phyloP scores from a whole-genome alignment of 2,797 vertebrate genomes.

The Columba guinea region DNA sequence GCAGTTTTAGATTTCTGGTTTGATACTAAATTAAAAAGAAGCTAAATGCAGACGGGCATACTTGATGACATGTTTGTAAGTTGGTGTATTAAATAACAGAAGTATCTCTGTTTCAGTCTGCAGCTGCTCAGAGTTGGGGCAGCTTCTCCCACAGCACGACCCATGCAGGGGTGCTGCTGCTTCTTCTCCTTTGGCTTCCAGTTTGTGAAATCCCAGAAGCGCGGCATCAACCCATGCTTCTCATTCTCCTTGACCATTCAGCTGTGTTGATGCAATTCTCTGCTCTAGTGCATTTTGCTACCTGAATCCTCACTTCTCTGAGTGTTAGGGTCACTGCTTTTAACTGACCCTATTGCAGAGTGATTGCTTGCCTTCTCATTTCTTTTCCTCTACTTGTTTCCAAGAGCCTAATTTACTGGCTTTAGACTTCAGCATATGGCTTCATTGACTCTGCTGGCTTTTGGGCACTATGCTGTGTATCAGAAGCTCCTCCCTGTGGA shows the following conservation, averaged over 20 bases:
- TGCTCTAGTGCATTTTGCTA: background rate
- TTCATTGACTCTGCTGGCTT: background rate
- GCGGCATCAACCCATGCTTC: background rate
- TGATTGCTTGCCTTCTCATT: background rate
- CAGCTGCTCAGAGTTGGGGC: background rate
- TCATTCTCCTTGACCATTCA: accelerated
- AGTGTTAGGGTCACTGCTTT: background rate
- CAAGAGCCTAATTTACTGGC: background rate
- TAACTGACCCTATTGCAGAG: background rate
- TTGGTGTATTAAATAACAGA: background rate
- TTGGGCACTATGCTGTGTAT: background rate
- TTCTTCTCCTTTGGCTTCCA: accelerated
- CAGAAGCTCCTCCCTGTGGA: background rate
- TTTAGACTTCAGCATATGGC: background rate
- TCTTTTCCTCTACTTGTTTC: background rate
- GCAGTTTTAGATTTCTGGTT: background rate
- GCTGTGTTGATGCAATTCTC: background rate
- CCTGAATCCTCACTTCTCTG: background rate
- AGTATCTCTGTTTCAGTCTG: background rate
- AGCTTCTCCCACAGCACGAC: background rate
- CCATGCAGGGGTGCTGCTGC: accelerated
- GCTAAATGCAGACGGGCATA: background rate
- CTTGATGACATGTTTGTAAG: background rate
- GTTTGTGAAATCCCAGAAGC: background rate
- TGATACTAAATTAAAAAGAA: background rate